These are phyloP conservation scores for Cochlearius cochlearius DNA, from an alignment of 2,113 vertebrate genomes.

Conservation along the genomic window DNA sequence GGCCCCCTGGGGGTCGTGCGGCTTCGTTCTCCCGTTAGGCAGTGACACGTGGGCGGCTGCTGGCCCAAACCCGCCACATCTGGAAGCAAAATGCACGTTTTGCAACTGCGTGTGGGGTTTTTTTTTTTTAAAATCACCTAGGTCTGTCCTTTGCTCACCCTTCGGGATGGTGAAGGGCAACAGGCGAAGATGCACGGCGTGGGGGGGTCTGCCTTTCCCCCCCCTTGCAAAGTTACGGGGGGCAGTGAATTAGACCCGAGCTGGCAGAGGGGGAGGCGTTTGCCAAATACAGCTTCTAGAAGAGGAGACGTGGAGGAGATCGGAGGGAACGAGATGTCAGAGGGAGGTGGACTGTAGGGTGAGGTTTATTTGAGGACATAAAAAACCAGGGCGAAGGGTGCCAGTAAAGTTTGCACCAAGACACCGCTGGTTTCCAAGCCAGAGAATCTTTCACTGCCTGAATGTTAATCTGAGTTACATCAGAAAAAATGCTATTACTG, in stretches of 20 bases:
- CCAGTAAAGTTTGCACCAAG: not conserved
- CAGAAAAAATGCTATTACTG: not conserved
- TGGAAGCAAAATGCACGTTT: not conserved
- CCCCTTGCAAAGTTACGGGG: too few relatives aligned
- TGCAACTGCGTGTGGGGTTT: accelerated
- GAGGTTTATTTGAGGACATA: not conserved
- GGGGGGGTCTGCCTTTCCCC: accelerated
- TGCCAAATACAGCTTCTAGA: accelerated
- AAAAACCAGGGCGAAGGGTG: not conserved
- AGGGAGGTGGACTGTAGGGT: not conserved
- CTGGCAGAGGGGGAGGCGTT: accelerated
- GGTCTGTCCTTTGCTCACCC: accelerated
- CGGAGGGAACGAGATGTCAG: not conserved
- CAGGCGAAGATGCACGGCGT: too few relatives aligned
- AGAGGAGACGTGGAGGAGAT: accelerated
- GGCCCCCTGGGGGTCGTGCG: accelerated
- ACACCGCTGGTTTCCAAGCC: not conserved
- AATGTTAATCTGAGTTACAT: not conserved
- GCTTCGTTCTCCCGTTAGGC: accelerated
- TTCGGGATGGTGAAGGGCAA: not conserved
- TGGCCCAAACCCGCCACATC: accelerated
- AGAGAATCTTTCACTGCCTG: not conserved
- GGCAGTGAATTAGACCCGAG: accelerated
- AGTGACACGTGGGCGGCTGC: accelerated
- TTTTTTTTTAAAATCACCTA: accelerated